Evolutionary conservation across 2,888 invertebrate species (phyloP), one percentile per base, ranked within the genome.

Genomic region (Hydraecia micacea): DNA sequence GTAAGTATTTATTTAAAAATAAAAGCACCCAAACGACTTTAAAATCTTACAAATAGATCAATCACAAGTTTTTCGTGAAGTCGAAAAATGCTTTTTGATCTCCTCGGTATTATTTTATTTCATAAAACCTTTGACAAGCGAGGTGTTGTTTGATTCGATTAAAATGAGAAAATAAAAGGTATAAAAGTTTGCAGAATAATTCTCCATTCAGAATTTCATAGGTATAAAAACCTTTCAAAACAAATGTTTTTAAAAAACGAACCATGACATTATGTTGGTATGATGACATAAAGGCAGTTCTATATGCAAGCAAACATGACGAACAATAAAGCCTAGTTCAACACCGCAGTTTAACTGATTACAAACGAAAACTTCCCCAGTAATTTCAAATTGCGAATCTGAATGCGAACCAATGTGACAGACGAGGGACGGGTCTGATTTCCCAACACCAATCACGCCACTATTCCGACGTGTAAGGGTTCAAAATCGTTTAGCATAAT

Each of bases 371-470:
- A 88, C 86, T 87, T 87, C 84, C 79, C 83, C 79, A 82, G 85
- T 88, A 87, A 88, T 88, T 88, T 81, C 79, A 88, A 90, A 91
- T 91, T 91, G 92, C 86, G 85, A 92, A 93, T 93, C 92, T 91
- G 87, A 91, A 89, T 84, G 89, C 90, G 86, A 88, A 87, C 88
- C 88, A 87, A 88, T 89, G 85, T 88, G 89, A 91, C 90, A 81
- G 89, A 88, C 89, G 85, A 88, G 88, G 90, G 89, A 88, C 81
- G 73, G 85, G 84, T 81, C 85, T 85, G 83, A 90, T 87, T 87
- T 87, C 76, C 79, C 83, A 86, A 83, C 62, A 69, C 79, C 58
- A 81, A 75, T 77, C 67, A 75, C 74, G 66, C 67, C 84, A 83
- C 85, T 91, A 88, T 87, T 69, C 25, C 76, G n/a, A 79, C 13